Evolutionary conservation across 1,140 invertebrate genomes (phyloP), one percentile per base, ranked within the genome.

Genomic region (Macrocentrus cingulum): DNA sequence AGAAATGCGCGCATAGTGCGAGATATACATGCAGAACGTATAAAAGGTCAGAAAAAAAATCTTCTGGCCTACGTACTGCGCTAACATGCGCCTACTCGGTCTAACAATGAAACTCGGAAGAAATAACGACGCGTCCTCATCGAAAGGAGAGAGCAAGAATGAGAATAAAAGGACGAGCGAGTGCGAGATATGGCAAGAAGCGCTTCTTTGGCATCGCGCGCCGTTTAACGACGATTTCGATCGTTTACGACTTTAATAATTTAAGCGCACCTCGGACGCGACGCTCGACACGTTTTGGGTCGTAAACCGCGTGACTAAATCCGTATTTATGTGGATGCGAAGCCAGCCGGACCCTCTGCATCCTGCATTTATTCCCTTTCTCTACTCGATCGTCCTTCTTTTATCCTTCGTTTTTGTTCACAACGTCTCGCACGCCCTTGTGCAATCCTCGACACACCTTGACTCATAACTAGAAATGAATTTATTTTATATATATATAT

Each of bases 201-300:
- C 61, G 68, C 64, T 66, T 69, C 71, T 71, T 36, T 20, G 46
- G 57, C 34, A 39, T 52, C 58, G 25, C 25, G 11, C 46, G 75
- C 64, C 70, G 68, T 74, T 78, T 78, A 77, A 78, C 72, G 76
- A 75, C 75, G 70, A 76, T 78, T 76, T 75, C 75, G 72, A 77
- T 78, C 76, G 75, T 78, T 78, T 78, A 77, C 76, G 76, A 78
- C 75, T 78, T 77, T 78, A 78, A 78, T 78, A 78, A 78, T 78
- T 78, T 78, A 78, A 74, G 74, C 76, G 70, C 75, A 72, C 69
- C 70, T 65, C 65, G 66, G 71, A 75, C 71, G 68, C 72, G 72
- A 76, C 71, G 70, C 66, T 76, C 73, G 76, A 77, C 75, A 76
- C 76, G 76, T 78, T 78, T 78, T 76, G 66, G 74, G 64, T 78